These are phyloP conservation scores for Corythoichthys haematopterus DNA, from an alignment of 2,113 vertebrate genomes.

Conservation along the genomic window DNA sequence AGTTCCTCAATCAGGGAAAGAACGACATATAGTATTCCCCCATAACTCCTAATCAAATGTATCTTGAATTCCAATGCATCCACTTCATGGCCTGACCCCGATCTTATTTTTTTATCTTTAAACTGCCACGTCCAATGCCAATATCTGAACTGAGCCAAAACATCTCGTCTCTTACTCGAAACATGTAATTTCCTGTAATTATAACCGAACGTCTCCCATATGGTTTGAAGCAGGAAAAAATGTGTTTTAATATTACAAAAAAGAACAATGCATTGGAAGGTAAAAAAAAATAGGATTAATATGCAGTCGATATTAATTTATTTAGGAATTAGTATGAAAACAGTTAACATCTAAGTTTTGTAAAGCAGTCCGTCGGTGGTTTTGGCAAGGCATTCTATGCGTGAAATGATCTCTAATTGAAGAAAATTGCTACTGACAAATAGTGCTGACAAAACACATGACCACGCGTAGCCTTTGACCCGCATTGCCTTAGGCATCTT, in stretches of 20 bases:
- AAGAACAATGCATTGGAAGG: neutral
- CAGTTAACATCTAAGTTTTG: neutral
- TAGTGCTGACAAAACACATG: constrained; percentile 2
- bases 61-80: neutral
- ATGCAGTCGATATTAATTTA: neutral
- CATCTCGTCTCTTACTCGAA: no score
- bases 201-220: neutral
- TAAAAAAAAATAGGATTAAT: neutral
- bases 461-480: neutral
- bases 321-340: neutral
- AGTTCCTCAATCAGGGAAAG: neutral
- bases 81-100: neutral
- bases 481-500: constrained; percentile 1
- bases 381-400: neutral
- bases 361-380: neutral
- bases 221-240: neutral
- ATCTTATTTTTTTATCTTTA: no score
- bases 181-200: neutral
- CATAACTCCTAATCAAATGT: neutral
- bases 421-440: constrained; percentile 4
- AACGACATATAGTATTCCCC: neutral
- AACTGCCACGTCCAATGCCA: no score
- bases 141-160: no score
- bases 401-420: neutral
- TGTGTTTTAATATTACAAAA: neutral